Conservation (phyloP, 2,888 invertebrate species). For the Oxytorus armatus region DNA sequence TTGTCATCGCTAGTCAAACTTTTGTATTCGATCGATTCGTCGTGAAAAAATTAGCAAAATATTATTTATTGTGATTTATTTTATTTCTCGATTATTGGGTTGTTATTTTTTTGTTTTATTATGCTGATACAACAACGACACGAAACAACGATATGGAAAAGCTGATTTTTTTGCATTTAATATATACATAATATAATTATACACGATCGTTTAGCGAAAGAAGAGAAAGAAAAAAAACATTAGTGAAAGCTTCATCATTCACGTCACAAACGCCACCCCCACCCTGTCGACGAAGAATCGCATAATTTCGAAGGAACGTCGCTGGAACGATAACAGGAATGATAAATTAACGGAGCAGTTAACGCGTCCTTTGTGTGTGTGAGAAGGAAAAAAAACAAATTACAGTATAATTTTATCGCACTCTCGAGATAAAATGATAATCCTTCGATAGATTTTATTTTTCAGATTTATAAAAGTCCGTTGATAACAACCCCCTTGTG, state of each 20-base stretch:
- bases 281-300: slow-evolving; percentile 17
- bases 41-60: slow-evolving; percentile 48
- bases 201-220: slow-evolving; percentile 37
- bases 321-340: slow-evolving; percentile 62
- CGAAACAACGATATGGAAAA: slow-evolving; percentile 77
- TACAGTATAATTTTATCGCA: no score
- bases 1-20: slow-evolving; percentile 47
- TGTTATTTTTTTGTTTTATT: slow-evolving; percentile 65
- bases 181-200: slow-evolving; percentile 27
- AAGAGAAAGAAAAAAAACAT: background rate
- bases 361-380: slow-evolving; percentile 31
- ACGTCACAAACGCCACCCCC: slow-evolving; percentile 16
- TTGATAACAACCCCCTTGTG: no score
- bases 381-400: slow-evolving; percentile 19
- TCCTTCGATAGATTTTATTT: no score
- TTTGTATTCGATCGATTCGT: slow-evolving; percentile 68
- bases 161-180: slow-evolving; percentile 43
- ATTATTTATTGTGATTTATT: slow-evolving; percentile 29
- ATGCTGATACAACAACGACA: slow-evolving; percentile 80
- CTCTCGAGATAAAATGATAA: no score
- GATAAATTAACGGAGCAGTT: slow-evolving; percentile 58
- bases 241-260: slow-evolving; percentile 27
- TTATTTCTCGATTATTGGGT: slow-evolving; percentile 60
- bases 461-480: no score
- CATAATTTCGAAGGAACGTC: slow-evolving; percentile 30